A percentile compares a stretch with the other conserved stretches of the same genome.
Conservation (phyloP, 1,140 invertebrate species). For the Orchestia grillus region DNA sequence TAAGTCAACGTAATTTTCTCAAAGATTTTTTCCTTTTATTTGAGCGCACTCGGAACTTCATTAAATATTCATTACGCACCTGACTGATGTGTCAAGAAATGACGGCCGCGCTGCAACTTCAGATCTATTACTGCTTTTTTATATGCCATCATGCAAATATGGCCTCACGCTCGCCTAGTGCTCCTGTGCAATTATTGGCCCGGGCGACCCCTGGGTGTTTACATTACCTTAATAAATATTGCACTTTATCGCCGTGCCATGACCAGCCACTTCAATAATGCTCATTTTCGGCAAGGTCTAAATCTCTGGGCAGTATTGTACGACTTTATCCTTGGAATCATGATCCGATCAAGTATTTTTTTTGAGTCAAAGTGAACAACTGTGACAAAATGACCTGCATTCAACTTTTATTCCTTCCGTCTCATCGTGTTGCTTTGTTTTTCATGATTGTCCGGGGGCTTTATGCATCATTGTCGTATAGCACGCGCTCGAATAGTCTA, state of each 20-base stretch:
- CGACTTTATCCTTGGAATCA: neutral
- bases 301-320: neutral
- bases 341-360: neutral
- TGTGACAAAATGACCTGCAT: neutral
- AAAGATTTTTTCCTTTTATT: neutral
- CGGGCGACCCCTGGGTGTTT: neutral
- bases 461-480: neutral
- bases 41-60: neutral
- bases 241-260: neutral
- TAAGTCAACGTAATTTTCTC: neutral
- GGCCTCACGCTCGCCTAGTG: neutral
- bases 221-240: neutral
- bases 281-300: neutral
- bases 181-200: neutral
- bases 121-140: neutral
- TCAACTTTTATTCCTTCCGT: neutral
- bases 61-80: neutral
- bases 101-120: neutral
- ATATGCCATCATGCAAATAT: constrained; percentile 1
- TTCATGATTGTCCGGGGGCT: neutral
- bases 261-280: neutral
- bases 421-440: neutral
- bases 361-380: neutral
- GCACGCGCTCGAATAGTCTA: too few relatives aligned
- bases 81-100: neutral